Evolutionary conservation across 1,140 invertebrate species (phyloP), one percentile per base, ranked within the genome.

Genomic region (Sycobia sp.): DNA sequence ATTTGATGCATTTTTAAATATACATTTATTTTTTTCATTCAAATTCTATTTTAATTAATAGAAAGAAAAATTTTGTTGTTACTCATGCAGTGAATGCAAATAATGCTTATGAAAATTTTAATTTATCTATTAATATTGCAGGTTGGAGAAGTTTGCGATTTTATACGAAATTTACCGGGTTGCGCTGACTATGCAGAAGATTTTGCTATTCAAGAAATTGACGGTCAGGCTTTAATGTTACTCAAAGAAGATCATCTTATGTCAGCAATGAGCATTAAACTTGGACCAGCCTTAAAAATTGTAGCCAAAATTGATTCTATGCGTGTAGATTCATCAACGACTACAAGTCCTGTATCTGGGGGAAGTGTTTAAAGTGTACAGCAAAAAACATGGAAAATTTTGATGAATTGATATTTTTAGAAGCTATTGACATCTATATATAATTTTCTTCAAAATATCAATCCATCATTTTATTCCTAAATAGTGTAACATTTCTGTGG

Each of bases 191-290:
- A 97, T 74, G 95, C 94, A 0, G 94, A 97, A 74, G 95, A 97
- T 76, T 98, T 98, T 83, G 87, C 90, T 1, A 89, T 92, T 53
- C 95, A 98, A 76, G 95, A 98, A 81, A 97, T 98, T 67, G 95
- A 98, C 74, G 95, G 95, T 0, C 94, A 97, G 75, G 95, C 95
- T 7, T 78, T 98, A 20, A 87, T 97, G 84, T 82, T 98, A 44
- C 86, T 98, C n/a, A 95, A 95, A 76, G 94, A 95, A 64, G 94
- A 97, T 73, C 95, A 98, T 82, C 81, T 98, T 10, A 96, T 97
- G 84, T 91, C 90, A 27, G 92, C 94, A 4, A 95, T 98, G 88
- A 91, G 89, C 34, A 97, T 98, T 86, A 97, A 97, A 74, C 84
- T 98, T 0, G 96, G 95, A 1, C 95, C 95, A 0, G 95, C 95